phyloP scores from a whole-genome alignment of 2,113 vertebrate species.

The Melanostigma gelatinosum region DNA sequence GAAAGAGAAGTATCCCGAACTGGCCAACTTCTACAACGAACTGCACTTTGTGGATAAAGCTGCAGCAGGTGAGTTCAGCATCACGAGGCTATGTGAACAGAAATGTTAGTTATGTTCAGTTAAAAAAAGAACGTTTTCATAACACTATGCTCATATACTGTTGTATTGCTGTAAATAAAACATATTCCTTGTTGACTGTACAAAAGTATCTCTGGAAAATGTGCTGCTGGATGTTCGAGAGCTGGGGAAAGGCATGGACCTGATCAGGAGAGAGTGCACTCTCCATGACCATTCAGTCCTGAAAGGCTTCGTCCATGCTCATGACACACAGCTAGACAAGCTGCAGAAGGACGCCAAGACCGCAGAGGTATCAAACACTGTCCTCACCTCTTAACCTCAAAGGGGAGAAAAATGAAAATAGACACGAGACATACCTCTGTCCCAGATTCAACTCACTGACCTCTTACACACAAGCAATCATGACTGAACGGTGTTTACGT shows the following conservation, averaged over 20 bases:
- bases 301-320: constrained; percentile 88
- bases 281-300: constrained; percentile 91
- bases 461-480: constrained; percentile 19
- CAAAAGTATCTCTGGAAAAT: constrained; percentile 94
- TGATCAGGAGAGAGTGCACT: constrained; percentile 91
- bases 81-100: background rate
- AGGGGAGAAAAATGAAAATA: constrained; percentile 18
- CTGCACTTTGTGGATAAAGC: constrained; percentile 97
- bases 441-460: constrained; percentile 20
- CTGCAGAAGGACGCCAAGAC: constrained; percentile 92
- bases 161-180: background rate
- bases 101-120: background rate
- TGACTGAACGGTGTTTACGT: constrained; percentile 55
- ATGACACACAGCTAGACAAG: constrained; percentile 90
- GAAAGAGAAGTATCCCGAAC: constrained; percentile 93
- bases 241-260: constrained; percentile 95
- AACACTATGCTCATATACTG: background rate
- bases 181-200: background rate
- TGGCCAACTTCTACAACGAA: constrained; percentile 93
- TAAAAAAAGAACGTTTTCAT: background rate
- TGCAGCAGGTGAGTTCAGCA: constrained; percentile 86
- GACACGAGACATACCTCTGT: constrained; percentile 14
- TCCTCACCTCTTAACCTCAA: constrained; percentile 15
- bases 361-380: constrained; percentile 84
- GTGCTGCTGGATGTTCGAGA: constrained; percentile 95